Percentiles rank a stretch among this genome's conserved stretches.
phyloP scores from a whole-genome alignment of 2,888 invertebrate species.

The Amphipoea oculea region DNA sequence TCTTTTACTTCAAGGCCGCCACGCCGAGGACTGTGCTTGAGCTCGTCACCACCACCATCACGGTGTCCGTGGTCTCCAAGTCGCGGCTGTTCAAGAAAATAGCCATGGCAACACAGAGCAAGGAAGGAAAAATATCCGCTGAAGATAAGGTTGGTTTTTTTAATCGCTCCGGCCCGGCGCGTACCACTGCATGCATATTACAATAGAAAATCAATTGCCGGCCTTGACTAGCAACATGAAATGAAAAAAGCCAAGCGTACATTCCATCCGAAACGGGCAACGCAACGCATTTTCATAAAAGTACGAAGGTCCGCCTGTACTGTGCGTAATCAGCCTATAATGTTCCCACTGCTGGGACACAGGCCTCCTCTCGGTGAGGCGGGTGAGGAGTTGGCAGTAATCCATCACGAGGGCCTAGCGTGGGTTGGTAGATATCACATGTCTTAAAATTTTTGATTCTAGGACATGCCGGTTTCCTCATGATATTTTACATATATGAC shows the following conservation, averaged over 20 bases:
- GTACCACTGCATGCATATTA: too few species aligned
- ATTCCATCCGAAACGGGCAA: neutral
- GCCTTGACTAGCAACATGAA: neutral
- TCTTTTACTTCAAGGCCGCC: neutral
- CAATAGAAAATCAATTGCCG: too few species aligned
- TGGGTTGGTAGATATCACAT: too few species aligned
- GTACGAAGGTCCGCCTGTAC: neutral
- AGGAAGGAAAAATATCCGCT: neutral
- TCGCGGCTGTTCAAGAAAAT: neutral
- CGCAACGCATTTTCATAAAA: neutral
- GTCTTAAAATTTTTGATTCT: neutral
- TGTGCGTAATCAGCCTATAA: neutral
- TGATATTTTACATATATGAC: too few species aligned
- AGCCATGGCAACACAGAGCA: neutral
- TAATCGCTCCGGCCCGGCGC: too few species aligned
- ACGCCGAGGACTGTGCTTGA: constrained; percentile 14
- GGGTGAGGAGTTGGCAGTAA: neutral
- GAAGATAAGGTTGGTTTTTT: neutral
- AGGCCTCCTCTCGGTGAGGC: neutral
- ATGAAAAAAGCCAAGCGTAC: neutral
- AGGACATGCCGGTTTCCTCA: neutral
- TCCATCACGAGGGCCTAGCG: neutral
- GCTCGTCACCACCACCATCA: constrained; percentile 16
- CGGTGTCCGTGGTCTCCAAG: constrained; percentile 12
- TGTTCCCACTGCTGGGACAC: neutral